Evolutionary conservation across 2,113 vertebrate species (phyloP).

Genomic region (Lethenteron reissneri): DNA sequence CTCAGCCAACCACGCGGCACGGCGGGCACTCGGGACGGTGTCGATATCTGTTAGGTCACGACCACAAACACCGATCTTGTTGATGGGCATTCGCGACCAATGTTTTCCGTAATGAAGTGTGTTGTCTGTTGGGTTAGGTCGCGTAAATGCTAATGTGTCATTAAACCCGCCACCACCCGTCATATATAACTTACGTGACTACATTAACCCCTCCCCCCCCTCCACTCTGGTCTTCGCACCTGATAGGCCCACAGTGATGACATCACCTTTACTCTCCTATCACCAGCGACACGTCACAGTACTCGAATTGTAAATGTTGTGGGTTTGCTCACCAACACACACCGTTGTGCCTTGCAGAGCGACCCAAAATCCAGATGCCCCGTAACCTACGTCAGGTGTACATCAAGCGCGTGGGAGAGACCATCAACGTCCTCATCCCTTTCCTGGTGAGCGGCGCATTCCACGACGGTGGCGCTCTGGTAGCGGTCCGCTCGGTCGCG

Average conservation of each 20-base stretch:
- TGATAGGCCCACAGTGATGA: background rate
- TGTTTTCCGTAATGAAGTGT: too few species aligned
- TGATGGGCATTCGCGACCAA: too few species aligned
- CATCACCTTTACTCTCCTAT: background rate
- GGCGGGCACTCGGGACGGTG: too few species aligned
- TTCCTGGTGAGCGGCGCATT: constrained; percentile 41
- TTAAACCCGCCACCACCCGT: too few species aligned
- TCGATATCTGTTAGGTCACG: too few species aligned
- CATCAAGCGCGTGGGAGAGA: constrained; percentile 40
- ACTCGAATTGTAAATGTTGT: background rate
- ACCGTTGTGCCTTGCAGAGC: constrained; percentile 24
- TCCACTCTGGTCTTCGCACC: background rate
- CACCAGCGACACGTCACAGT: background rate
- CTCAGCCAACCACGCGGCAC: too few species aligned
- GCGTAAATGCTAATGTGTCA: too few species aligned
- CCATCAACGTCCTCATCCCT: constrained; percentile 53
- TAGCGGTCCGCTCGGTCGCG: too few species aligned
- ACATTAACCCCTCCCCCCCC: background rate
- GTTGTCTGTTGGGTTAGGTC: too few species aligned
- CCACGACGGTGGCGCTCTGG: background rate
- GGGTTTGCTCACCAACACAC: background rate
- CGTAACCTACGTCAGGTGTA: constrained; percentile 45
- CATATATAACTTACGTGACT: background rate
- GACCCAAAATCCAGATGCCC: constrained; percentile 60
- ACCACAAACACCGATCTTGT: too few species aligned